Evolutionary conservation across 2,888 invertebrate genomes (phyloP).

Genomic region (Cetonia aurata): DNA sequence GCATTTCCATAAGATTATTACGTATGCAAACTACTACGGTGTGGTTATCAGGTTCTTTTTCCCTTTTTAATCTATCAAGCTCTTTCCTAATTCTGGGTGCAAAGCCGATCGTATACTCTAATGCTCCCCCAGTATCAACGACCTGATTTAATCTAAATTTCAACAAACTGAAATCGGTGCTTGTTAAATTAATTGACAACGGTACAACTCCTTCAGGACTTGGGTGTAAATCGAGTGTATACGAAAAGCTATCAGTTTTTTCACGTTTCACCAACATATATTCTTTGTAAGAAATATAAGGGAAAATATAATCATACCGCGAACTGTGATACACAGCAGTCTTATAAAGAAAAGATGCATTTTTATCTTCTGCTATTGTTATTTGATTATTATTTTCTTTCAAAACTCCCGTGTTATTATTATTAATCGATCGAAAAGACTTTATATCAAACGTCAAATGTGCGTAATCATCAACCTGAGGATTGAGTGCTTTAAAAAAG

Average conservation of each 20-base stretch:
- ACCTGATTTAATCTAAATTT: constrained; percentile 79
- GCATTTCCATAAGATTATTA: constrained; percentile 71
- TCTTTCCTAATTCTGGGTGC: constrained; percentile 69
- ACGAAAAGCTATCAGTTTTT: constrained; percentile 81
- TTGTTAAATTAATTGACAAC: constrained; percentile 76
- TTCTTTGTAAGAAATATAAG: constrained; percentile 57
- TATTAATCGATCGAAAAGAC: constrained; percentile 42
- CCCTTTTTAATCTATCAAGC: constrained; percentile 37
- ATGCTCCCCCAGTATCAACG: constrained; percentile 84
- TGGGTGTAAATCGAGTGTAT: constrained; percentile 77
- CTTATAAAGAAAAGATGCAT: neutral
- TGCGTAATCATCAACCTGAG: constrained; percentile 25
- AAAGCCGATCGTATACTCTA: constrained; percentile 79
- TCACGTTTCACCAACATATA: constrained; percentile 70
- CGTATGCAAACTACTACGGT: constrained; percentile 75
- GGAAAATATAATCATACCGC: constrained; percentile 30
- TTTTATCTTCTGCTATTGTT: neutral
- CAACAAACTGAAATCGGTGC: constrained; percentile 74
- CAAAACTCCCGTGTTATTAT: neutral
- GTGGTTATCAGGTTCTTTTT: constrained; percentile 61
- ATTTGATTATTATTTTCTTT: too few species aligned
- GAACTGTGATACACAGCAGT: too few species aligned
- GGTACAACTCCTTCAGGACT: constrained; percentile 75
- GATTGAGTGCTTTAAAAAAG: constrained; percentile 52
- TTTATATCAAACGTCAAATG: constrained; percentile 46